phyloP scores from a whole-genome alignment of 2,888 invertebrate species.

The Drosophila pseudotalamancana region DNA sequence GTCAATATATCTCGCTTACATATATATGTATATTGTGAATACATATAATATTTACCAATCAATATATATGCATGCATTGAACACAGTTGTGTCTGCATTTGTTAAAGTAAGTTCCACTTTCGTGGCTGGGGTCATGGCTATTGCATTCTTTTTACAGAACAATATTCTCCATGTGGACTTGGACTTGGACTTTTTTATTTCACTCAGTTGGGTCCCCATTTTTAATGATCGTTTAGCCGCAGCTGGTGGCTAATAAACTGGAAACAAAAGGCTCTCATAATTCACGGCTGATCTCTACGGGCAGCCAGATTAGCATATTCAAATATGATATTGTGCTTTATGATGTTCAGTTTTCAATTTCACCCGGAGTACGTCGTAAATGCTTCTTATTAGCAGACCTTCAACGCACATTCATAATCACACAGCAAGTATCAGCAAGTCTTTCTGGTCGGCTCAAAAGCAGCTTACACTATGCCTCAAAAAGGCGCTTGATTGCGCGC shows the following conservation, averaged over 20 bases:
- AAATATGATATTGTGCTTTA: conserved; percentile 33
- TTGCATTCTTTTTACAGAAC: conserved; percentile 43
- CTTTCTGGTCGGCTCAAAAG: conserved; percentile 18
- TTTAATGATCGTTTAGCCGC: conserved; percentile 35
- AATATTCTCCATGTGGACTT: conserved; percentile 23
- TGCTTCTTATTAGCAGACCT: conserved; percentile 6
- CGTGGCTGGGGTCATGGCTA: conserved; percentile 2
- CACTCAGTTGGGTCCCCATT: conserved; percentile 8
- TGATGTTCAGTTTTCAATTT: conserved; percentile 16
- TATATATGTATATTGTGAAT: neutral
- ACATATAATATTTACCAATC: conserved; percentile 12
- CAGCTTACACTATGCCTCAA: conserved; percentile 40
- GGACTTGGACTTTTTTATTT: conserved; percentile 27
- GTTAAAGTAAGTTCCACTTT: conserved; percentile 27
- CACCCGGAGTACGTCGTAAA: conserved; percentile 13
- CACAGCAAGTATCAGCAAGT: conserved; percentile 17
- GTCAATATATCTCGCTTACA: neutral
- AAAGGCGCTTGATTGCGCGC: conserved; percentile 53
- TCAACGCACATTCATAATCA: neutral
- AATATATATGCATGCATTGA: conserved; percentile 28
- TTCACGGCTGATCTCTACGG: conserved; percentile 33
- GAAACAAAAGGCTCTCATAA: conserved; percentile 41
- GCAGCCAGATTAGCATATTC: conserved; percentile 61
- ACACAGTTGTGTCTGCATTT: conserved; percentile 10
- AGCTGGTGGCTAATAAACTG: conserved; percentile 24